Evolutionary conservation across 2,113 vertebrate species (phyloP), one percentile per base, ranked within the genome.

Genomic region (Paramisgurnus dabryanus): DNA sequence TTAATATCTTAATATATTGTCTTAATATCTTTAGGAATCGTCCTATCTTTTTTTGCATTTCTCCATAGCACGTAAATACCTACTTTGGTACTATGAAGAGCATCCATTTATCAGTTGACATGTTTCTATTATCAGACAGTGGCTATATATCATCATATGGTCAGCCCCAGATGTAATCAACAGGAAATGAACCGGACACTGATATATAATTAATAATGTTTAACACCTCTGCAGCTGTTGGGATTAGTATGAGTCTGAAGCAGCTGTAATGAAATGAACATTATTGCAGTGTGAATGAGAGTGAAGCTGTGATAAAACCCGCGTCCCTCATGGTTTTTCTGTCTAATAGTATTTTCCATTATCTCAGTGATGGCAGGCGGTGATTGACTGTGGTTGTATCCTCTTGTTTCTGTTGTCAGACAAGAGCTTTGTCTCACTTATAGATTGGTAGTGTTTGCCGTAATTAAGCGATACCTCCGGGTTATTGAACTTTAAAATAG

Each of bases 331-430:
- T 41, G 60, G 47, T 39, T 4, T 9, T 65, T 41, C 8, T 66
- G 45, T 74, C 7, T 64, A 12, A 39, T 13, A 41, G 18, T 69
- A 58, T 74, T 63, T 75, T 80, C 53, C 72, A 67, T 85, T 75
- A 76, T 70, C 60, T 64, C 64, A 66, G 45, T 27, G 11, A 4
- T 69, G 17, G 22, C 76, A 64, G 75, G 11, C 18, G 53, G 13
- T 67, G 80, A 82, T 57, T 85, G 72, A 80, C 45, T 13, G 49
- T 65, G 34, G 13, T 39, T 67, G 77, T 70, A 67, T 85, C 55
- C 49, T 74, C 77, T 83, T 74, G 74, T 18, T 39, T 18, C 60
- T 80, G 61, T 66, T 50, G 22, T 80, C 78, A 80, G 80, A 67
- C 34, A 49, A 47, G 53, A 74, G 66, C 63, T 69, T 69, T 18